Conservation (phyloP, 2,113 vertebrate genomes). For the Alligator sinensis region DNA sequence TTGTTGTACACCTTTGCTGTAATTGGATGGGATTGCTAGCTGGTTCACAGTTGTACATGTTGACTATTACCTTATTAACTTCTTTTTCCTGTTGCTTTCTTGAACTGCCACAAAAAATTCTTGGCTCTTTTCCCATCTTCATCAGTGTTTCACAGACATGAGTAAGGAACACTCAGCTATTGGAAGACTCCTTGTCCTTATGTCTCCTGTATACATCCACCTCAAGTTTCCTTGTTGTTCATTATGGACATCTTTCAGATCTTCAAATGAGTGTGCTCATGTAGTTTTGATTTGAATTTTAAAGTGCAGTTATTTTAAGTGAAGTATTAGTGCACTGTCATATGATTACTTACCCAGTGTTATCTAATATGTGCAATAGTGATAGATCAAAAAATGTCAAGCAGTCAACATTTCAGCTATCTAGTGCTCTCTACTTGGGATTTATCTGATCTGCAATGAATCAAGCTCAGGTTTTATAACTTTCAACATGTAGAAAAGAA, state of each 20-base stretch:
- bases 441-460: neutral
- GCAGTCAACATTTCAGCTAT: neutral
- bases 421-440: neutral
- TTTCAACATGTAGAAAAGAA: neutral
- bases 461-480: neutral
- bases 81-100: neutral
- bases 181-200: slow-evolving; percentile 18
- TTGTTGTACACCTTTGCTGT: neutral
- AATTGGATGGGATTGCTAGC: neutral
- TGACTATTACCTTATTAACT: neutral
- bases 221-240: neutral
- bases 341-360: neutral
- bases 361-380: neutral
- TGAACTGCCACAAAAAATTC: neutral
- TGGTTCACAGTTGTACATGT: neutral
- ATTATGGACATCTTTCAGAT: neutral
- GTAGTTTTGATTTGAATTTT: slow-evolving; percentile 44
- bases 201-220: slow-evolving; percentile 17
- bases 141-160: neutral
- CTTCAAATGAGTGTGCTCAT: neutral
- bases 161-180: neutral
- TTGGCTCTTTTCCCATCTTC: neutral
- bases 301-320: slow-evolving; percentile 22
- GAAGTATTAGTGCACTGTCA: slow-evolving; percentile 6
- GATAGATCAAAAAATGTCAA: neutral